Evolutionary conservation across 1,140 invertebrate genomes (phyloP).

Genomic region (Propsilocerus akamusi): DNA sequence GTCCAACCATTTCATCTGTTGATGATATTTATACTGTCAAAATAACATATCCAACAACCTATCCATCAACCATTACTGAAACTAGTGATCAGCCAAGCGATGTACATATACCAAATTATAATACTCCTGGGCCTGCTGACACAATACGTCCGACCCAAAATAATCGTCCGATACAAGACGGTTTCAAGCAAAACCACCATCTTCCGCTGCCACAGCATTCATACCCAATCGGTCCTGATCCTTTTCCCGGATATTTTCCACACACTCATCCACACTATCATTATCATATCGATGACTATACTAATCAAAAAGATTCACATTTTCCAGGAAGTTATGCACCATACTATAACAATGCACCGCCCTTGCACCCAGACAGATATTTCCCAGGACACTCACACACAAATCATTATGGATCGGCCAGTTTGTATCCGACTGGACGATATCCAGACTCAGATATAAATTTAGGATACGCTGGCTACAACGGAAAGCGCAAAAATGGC

Average conservation of each 20-base stretch:
- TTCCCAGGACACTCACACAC: neutral
- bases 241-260: neutral
- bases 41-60: neutral
- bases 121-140: neutral
- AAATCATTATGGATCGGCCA: neutral
- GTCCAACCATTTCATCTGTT: no score
- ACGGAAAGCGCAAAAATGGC: neutral
- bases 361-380: neutral
- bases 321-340: slow-evolving; percentile 1
- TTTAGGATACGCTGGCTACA: neutral
- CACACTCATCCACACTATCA: slow-evolving; percentile 1
- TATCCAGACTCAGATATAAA: neutral
- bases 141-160: neutral
- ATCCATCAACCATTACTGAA: neutral
- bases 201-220: neutral
- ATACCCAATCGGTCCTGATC: neutral
- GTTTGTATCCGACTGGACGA: neutral
- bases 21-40: neutral
- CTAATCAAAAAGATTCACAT: neutral
- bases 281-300: neutral
- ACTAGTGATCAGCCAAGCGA: neutral
- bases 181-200: no score
- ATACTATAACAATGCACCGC: slow-evolving; percentile 1
- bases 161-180: no score
- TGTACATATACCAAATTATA: neutral